These are phyloP conservation scores for Hartigia nigra DNA, from an alignment of 2,888 invertebrate genomes.

Conservation along the genomic window DNA sequence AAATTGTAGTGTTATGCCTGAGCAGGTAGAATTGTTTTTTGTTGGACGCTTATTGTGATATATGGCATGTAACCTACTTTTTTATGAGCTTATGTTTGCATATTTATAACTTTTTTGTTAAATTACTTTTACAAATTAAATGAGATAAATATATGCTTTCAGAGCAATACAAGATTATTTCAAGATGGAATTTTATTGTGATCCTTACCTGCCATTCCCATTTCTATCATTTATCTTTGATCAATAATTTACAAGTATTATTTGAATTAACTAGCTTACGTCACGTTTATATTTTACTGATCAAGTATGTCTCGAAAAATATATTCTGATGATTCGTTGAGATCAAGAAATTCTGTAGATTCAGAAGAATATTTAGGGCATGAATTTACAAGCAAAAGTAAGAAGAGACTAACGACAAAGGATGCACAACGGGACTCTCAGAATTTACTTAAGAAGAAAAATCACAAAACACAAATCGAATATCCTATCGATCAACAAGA, in stretches of 20 bases:
- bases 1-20: background rate
- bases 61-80: background rate
- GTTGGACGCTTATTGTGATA: background rate
- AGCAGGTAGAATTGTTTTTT: background rate
- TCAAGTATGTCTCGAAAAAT: slow-evolving; percentile 13
- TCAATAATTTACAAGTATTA: background rate
- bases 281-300: background rate
- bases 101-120: background rate
- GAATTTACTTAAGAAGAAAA: background rate
- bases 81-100: background rate
- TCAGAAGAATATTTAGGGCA: background rate
- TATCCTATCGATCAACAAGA: background rate
- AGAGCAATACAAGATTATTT: background rate
- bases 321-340: slow-evolving; percentile 24
- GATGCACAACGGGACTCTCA: background rate
- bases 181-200: background rate
- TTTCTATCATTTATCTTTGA: background rate
- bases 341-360: slow-evolving; percentile 11
- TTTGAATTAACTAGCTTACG: background rate
- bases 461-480: background rate
- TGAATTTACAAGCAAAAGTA: background rate
- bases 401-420: background rate
- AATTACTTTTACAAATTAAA: background rate
- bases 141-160: background rate
- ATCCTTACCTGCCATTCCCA: background rate